Evolutionary conservation across 2,113 vertebrate genomes (phyloP), one percentile per base, ranked within the genome.

Genomic region (Telmatochromis bifrenatus): DNA sequence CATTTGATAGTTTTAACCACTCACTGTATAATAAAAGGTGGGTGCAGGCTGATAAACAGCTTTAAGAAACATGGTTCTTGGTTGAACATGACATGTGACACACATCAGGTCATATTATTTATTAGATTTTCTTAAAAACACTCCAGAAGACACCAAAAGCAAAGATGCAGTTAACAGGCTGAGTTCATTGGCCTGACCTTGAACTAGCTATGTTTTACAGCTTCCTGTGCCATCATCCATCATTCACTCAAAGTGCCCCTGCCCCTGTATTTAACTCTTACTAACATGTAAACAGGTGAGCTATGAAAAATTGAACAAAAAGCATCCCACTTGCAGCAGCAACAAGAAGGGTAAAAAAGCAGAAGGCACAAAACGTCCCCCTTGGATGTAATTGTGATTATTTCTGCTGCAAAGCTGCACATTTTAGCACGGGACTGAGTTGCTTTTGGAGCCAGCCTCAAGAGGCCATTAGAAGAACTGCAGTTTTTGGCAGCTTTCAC

Each of bases 401-500:
- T 49, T 31, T 77, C 26, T 77, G 12, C 10, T 31, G 73, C 11
- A 12, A 77, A 77, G 26, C 26, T 77, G 45, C 26, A 28, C 17
- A 77, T 77, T 49, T 77, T 77, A 49, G 28, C 15, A 77, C 3
- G 1, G 45, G 73, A 51, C 17, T 31, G 45, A 33, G 17, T 13
- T 77, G 45, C 26, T 33, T 77, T 51, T 77, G 26, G 26, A 77
- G 4, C 3, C 45, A 51, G 26, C 45, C 26, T 77, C 73, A 51
- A 28, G 73, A 51, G 73, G 73, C 73, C 45, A 3, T 51, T n/a
- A 51, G 73, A 51, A 51, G 73, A 77, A 77, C 73, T 77, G 73
- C 45, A n/a, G 15, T 33, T 51, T 77, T n/a, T 77, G 70, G 26
- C 45, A 77, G 15, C 45, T 77, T 51, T 77, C 26, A 49, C 5